Base-by-base conservation (phyloP, 2,888 invertebrate species). In the Meandrusa payeni region DNA sequence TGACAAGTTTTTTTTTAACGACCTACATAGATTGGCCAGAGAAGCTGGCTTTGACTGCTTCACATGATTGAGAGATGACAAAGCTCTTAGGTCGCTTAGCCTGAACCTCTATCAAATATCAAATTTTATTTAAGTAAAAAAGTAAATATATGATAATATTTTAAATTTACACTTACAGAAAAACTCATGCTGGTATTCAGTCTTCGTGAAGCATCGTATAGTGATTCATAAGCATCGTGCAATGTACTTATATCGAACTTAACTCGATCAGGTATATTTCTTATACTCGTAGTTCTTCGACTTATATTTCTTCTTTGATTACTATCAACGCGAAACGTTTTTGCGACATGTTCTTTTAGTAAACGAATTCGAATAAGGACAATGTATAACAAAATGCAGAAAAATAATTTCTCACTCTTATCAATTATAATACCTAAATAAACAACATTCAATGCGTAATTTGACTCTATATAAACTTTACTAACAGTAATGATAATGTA, bases 401-500 rank as follows among this genome's bases (percentile, higher is more conserved):
- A 47, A 24, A 52, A 52, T 13, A 48, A 19, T 3, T 41, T 48
- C 34, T 54, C 54, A 1, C 26, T 2, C 12, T 48, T 47, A n/a
- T 54, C 48, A 9, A 41, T 24, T 3, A 53, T n/a, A 24, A 42
- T 5, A 1, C 46, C 36, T 9, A 53, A 6, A 24, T 43, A 43
- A 3, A 39, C 39, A 1, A 48, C 9, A n/a, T 22, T 24, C 11
- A 38, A 24, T 1, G 38, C 13, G 10, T 29, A n/a, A 17, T 43
- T 5, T n/a, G 20, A 3, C 5, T 15, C 10, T 4, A 13, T 13
- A 0, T 24, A 37, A 19, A 6, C n/a, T n/a, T n/a, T n/a, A n/a
- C n/a, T n/a, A n/a, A n/a, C 5, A 3, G 6, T 9, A 0, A 26
- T 24, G 7, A 31, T 19, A 3, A 13, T 3, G 6, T 37, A 37